phyloP scores from a whole-genome alignment of 2,888 invertebrate species.

The Orchesellides sinensis region DNA sequence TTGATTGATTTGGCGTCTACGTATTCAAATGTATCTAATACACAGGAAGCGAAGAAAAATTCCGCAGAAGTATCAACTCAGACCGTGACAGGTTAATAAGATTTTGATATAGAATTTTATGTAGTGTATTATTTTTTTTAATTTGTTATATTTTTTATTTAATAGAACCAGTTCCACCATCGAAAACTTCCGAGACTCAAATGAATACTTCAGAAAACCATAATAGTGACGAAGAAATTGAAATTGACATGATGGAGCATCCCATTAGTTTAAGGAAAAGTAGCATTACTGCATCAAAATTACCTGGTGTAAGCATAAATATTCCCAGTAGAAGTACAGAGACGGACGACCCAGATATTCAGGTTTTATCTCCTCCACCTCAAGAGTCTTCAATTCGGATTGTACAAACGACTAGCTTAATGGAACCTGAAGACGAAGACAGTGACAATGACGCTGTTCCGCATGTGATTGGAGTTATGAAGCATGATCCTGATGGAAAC shows the following conservation, averaged over 20 bases:
- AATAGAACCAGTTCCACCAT: too few relatives aligned
- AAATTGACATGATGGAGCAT: background rate
- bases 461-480: conserved; percentile 9
- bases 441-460: conserved; percentile 20
- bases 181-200: too few relatives aligned
- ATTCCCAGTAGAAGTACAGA: background rate
- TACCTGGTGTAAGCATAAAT: background rate
- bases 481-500: conserved; percentile 5
- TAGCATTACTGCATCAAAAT: background rate
- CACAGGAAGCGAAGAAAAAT: too few relatives aligned
- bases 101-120: too few relatives aligned
- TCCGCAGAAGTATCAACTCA: too few relatives aligned
- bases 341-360: background rate
- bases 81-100: too few relatives aligned
- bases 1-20: background rate
- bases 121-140: too few relatives aligned
- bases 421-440: conserved; percentile 27
- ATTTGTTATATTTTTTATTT: too few relatives aligned
- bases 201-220: background rate
- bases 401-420: conserved; percentile 5
- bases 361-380: background rate
- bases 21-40: too few relatives aligned
- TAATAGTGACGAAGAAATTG: conserved; percentile 9
- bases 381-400: background rate
- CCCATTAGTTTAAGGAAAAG: background rate